Evolutionary conservation across 2,113 vertebrate species (phyloP).

Genomic region (Oostethus manadensis): DNA sequence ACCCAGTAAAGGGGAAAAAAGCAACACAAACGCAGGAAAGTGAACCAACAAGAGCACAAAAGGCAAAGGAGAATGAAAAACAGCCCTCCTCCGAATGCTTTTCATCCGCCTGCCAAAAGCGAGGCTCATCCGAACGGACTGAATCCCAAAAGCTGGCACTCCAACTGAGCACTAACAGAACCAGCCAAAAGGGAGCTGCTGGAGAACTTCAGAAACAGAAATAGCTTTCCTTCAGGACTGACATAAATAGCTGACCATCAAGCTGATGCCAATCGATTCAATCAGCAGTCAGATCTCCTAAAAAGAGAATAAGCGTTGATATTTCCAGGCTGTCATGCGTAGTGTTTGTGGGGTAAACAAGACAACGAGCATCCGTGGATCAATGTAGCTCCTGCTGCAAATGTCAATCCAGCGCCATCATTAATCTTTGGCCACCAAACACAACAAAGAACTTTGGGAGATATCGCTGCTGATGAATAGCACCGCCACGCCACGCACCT

Average conservation of each 20-base stretch:
- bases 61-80: too few relatives aligned
- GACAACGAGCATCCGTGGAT: constrained; percentile 57
- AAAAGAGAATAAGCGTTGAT: neutral
- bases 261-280: too few relatives aligned
- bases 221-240: too few relatives aligned
- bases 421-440: constrained; percentile 62
- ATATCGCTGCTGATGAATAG: constrained; percentile 58
- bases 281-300: too few relatives aligned
- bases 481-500: constrained; percentile 23
- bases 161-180: constrained; percentile 22
- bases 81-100: neutral
- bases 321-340: constrained; percentile 33
- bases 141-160: constrained; percentile 14
- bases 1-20: neutral
- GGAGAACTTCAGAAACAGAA: too few relatives aligned
- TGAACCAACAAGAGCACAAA: too few relatives aligned
- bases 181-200: constrained; percentile 18
- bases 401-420: constrained; percentile 62
- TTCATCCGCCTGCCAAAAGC: constrained; percentile 31
- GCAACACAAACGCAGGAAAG: neutral
- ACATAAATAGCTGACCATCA: too few relatives aligned
- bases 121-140: constrained; percentile 24
- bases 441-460: constrained; percentile 57
- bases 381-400: constrained; percentile 62
- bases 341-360: constrained; percentile 55